Evolutionary conservation across 2,113 vertebrate species (phyloP).

Genomic region (Corythornis vintsioides): DNA sequence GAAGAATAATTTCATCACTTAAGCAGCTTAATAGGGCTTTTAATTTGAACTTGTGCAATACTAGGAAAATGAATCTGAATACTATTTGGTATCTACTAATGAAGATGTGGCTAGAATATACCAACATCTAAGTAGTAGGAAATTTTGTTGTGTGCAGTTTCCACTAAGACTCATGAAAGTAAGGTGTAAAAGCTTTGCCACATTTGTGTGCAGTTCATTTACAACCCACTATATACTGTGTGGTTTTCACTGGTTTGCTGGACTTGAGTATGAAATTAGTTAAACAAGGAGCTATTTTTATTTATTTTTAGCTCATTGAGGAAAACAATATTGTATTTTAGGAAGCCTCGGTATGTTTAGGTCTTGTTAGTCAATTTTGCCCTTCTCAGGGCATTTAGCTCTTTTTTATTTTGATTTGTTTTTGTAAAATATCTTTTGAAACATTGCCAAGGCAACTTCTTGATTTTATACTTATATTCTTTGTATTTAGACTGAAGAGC

Average conservation of each 20-base stretch:
- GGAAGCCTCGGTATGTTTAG: not conserved
- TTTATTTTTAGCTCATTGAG: not conserved
- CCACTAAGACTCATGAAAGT: not conserved
- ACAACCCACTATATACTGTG: fast-evolving
- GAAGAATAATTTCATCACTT: not conserved
- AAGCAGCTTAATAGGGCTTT: not conserved
- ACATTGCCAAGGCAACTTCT: not conserved
- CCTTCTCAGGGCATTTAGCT: fast-evolving
- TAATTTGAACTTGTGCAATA: not conserved
- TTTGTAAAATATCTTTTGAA: not conserved
- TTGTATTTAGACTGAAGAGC: constrained; percentile 86
- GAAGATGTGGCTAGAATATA: not conserved
- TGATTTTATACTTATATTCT: not conserved
- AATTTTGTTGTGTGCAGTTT: not conserved
- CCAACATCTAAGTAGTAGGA: not conserved
- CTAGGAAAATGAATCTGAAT: not conserved
- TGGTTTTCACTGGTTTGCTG: not conserved
- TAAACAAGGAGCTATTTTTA: not conserved
- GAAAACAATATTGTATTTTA: fast-evolving
- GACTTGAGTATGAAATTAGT: not conserved
- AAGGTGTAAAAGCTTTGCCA: not conserved
- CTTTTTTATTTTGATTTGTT: not conserved
- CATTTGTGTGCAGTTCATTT: fast-evolving
- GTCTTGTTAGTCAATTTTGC: not conserved
- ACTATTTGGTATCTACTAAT: not conserved